Conservation (phyloP, 2,113 vertebrate species). For the Parus major region DNA sequence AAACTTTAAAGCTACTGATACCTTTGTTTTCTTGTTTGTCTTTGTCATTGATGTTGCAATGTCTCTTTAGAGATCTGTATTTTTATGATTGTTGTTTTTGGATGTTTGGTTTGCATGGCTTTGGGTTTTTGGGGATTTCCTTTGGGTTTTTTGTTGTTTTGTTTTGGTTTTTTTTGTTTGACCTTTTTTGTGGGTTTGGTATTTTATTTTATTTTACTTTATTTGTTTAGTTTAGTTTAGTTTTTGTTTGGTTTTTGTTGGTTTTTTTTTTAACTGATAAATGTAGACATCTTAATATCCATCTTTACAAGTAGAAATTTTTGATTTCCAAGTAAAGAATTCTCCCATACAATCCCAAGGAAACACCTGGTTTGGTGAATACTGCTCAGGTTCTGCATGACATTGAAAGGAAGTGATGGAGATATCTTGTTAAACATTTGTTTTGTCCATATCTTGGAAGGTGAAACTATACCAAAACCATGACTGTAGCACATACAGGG, state of each 20-base stretch:
- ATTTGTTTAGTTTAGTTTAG: too few species aligned
- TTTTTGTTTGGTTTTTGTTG: too few species aligned
- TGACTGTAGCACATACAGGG: not conserved
- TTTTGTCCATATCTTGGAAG: not conserved
- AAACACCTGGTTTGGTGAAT: not conserved
- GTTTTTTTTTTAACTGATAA: not conserved
- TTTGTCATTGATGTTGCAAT: not conserved
- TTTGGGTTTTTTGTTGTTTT: not conserved
- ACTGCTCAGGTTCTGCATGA: fast-evolving
- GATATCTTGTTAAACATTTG: not conserved
- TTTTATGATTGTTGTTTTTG: not conserved
- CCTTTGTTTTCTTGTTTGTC: not conserved
- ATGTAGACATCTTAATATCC: not conserved
- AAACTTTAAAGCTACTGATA: not conserved
- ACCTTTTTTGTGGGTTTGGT: not conserved
- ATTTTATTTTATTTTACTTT: not conserved
- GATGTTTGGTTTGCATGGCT: not conserved
- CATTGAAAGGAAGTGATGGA: not conserved
- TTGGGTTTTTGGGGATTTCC: not conserved
- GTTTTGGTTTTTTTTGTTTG: not conserved
- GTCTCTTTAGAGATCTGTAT: not conserved
- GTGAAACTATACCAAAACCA: not conserved
- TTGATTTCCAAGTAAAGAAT: not conserved
- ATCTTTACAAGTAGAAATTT: not conserved
- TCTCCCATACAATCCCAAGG: not conserved